A percentile compares a stretch with the other conserved stretches of the same genome.
Conservation (phyloP, 2,113 vertebrate genomes). For the Dissostichus mawsoni region DNA sequence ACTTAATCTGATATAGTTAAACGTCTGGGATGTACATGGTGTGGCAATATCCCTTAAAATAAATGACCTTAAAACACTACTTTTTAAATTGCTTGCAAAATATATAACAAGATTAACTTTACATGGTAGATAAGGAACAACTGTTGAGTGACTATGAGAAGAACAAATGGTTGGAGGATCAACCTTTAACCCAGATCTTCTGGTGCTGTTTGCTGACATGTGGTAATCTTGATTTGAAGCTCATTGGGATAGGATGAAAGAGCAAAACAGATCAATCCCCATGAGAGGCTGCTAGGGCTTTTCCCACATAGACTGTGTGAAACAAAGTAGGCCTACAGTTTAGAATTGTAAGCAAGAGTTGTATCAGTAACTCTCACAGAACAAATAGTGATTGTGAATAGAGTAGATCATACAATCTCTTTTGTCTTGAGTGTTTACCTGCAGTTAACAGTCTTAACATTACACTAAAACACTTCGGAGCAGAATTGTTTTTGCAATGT, state of each 20-base stretch:
- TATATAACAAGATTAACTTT: not conserved
- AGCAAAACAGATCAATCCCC: slow-evolving; percentile 24
- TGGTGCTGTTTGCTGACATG: slow-evolving; percentile 27
- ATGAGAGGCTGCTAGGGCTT: not conserved
- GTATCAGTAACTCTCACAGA: not conserved
- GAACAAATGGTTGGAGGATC: not conserved
- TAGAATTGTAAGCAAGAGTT: not conserved
- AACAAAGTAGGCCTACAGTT: not conserved
- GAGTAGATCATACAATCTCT: not conserved
- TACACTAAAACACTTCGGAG: not conserved
- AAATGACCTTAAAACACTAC: not conserved
- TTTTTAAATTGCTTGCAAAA: not conserved
- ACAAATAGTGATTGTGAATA: not conserved
- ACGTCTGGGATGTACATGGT: not conserved
- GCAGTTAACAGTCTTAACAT: not conserved
- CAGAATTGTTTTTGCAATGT: no score
- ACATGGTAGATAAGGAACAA: not conserved
- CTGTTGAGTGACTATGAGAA: not conserved
- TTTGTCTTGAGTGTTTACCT: not conserved
- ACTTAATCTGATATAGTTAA: not conserved
- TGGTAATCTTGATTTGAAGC: slow-evolving; percentile 49
- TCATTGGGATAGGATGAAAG: slow-evolving; percentile 19
- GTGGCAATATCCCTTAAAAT: no score
- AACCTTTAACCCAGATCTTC: slow-evolving; percentile 57
- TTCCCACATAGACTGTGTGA: not conserved